Evolutionary conservation across 2,797 vertebrate species (phyloP), one percentile per base, ranked within the genome.

Genomic region (Sciurus vulgaris): DNA sequence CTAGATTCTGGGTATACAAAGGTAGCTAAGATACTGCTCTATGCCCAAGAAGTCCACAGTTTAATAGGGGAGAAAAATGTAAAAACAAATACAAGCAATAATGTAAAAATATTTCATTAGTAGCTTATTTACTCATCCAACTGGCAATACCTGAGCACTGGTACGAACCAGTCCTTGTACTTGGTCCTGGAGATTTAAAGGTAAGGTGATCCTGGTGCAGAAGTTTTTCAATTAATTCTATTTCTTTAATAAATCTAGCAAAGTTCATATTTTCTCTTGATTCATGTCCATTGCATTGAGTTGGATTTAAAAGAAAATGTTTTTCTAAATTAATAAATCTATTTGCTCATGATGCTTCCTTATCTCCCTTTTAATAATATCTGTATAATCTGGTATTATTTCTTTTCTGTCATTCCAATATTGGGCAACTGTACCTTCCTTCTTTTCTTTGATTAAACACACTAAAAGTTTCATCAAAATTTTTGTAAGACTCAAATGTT

Each of bases 361-460:
- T 86, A 65, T 35, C 11, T 82, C 41, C 10, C 5, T 56, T 69
- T 78, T 78, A 69, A 30, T 78, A 22, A 51, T 51, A 14, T 30
- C 49, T 85, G 0, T 56, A 86, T 22, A 13, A 35, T 44, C 35
- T 69, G 28, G 67, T 72, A 28, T n/a, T 4, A 92, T 69, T 22
- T 77, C 38, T 33, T n/a, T 17, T 47, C 44, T 77, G n/a, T 69
- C 61, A 85, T 17, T 59, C 63, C 24, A 78, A 28, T 35, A 69
- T 15, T 69, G 33, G 30, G n/a, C 15, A 70, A 77, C 28, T 92
- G 22, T 86, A 10, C 12, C 49, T 92, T 78, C 44, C 74, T 63
- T 85, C 35, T 85, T 84, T 74, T 84, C 49, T 12, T 86, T 92
- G 17, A 44, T 77, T 92, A 92, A 69, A 47, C 38, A 92, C 5